Evolutionary conservation across 1,140 invertebrate species (phyloP).

Genomic region (Brachionus asplanchnoidis): DNA sequence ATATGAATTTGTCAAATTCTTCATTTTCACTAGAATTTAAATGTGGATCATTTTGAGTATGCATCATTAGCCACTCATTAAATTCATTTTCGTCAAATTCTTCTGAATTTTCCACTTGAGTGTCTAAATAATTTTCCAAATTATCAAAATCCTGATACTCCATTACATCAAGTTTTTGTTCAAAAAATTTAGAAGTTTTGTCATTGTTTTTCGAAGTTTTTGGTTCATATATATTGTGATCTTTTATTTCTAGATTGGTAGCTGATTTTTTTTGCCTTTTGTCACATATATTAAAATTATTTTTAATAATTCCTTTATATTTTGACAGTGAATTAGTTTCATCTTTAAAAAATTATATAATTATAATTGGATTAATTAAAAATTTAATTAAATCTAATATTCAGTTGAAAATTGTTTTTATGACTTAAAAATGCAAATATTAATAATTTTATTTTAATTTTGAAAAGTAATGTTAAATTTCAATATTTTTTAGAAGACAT

Average conservation of each 20-base stretch:
- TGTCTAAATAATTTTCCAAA: not conserved
- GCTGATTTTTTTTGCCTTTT: not conserved
- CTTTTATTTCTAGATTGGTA: not conserved
- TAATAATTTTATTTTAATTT: no score
- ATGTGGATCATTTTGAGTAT: not conserved
- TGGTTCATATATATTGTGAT: not conserved
- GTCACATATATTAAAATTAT: not conserved
- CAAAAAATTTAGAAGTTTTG: not conserved
- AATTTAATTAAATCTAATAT: not conserved
- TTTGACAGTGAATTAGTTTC: not conserved
- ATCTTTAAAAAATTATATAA: not conserved
- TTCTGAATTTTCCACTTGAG: not conserved
- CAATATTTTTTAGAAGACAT: no score
- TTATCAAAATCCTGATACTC: not conserved
- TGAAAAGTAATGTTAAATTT: no score
- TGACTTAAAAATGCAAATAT: no score
- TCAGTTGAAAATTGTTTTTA: no score
- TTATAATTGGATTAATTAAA: no score
- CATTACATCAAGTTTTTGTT: not conserved
- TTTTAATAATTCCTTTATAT: not conserved
- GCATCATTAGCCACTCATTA: not conserved
- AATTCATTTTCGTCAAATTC: not conserved
- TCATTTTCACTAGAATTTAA: not conserved
- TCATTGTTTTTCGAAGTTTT: not conserved
- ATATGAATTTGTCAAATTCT: not conserved